Percentiles rank a stretch among this genome's conserved stretches.
Conservation (phyloP, 1,140 invertebrate species). For the Drosophila parabipectinata region DNA sequence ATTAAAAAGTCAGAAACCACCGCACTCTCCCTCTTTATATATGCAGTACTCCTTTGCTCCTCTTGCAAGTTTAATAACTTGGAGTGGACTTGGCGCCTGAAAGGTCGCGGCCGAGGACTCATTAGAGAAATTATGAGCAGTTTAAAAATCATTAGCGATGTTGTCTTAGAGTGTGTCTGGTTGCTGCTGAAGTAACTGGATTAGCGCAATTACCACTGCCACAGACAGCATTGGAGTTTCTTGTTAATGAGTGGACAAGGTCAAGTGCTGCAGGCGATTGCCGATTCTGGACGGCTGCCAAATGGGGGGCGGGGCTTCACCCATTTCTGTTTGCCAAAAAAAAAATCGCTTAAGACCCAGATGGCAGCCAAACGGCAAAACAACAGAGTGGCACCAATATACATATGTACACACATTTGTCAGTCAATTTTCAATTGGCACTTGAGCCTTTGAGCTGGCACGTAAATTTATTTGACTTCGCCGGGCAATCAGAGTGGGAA, state of each 20-base stretch:
- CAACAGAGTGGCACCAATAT: conserved; percentile 12
- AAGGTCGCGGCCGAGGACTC: conserved; percentile 23
- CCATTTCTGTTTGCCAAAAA: conserved; percentile 22
- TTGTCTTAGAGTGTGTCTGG: conserved; percentile 1
- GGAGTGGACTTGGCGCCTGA: not conserved
- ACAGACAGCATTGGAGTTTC: conserved; percentile 4
- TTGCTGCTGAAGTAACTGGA: not conserved
- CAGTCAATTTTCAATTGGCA: conserved; percentile 69
- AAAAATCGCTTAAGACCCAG: conserved; percentile 43
- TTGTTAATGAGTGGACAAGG: conserved; percentile 20
- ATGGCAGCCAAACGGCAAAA: conserved; percentile 25
- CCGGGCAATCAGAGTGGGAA: conserved; percentile 51
- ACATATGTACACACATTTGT: conserved; percentile 68
- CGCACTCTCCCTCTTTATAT: not conserved
- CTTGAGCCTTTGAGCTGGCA: conserved; percentile 73
- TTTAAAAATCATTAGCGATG: conserved; percentile 56
- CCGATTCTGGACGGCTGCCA: conserved; percentile 16
- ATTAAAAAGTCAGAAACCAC: conserved; percentile 12
- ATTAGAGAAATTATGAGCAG: conserved; percentile 65
- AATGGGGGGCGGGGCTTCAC: not conserved
- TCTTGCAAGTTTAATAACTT: conserved; percentile 32
- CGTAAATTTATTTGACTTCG: conserved; percentile 74
- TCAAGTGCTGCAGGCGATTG: conserved; percentile 26
- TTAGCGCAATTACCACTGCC: conserved; percentile 13
- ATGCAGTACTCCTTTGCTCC: not conserved